These are phyloP conservation scores for Sebastes goodei DNA, from an alignment of 2,797 vertebrate species.

Conservation along the genomic window DNA sequence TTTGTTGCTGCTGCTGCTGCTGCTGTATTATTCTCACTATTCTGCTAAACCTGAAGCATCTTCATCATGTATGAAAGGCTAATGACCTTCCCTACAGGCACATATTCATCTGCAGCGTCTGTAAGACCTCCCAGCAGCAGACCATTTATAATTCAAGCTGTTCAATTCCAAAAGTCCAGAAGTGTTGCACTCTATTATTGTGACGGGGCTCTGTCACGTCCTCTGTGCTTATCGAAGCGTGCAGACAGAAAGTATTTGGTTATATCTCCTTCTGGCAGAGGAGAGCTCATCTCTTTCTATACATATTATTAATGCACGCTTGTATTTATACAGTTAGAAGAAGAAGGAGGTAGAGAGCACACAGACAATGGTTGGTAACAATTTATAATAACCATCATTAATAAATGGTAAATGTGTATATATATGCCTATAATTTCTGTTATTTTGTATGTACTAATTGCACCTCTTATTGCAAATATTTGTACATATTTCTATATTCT, in stretches of 20 bases:
- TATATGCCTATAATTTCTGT: no score
- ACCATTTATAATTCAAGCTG: constrained; percentile 13
- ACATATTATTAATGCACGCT: background rate
- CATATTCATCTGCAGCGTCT: background rate
- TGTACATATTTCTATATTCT: no score
- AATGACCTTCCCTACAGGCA: background rate
- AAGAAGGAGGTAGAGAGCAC: background rate
- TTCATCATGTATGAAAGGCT: background rate
- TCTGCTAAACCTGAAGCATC: background rate
- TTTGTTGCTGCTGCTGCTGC: background rate
- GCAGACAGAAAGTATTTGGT: constrained; percentile 26
- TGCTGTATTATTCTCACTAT: background rate
- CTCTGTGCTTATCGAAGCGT: constrained; percentile 29
- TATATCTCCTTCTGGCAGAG: constrained; percentile 33
- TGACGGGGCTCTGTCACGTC: constrained; percentile 9
- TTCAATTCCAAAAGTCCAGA: constrained; percentile 20
- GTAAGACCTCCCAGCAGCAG: background rate
- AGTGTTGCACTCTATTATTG: constrained; percentile 28
- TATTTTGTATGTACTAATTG: no score
- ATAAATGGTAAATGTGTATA: no score
- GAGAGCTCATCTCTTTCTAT: background rate
- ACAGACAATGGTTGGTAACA: no score
- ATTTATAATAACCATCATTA: no score
- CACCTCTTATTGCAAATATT: no score
- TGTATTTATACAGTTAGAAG: background rate